Evolutionary conservation across 2,888 invertebrate genomes (phyloP), one percentile per base, ranked within the genome.

Genomic region (Nycteola revayana): DNA sequence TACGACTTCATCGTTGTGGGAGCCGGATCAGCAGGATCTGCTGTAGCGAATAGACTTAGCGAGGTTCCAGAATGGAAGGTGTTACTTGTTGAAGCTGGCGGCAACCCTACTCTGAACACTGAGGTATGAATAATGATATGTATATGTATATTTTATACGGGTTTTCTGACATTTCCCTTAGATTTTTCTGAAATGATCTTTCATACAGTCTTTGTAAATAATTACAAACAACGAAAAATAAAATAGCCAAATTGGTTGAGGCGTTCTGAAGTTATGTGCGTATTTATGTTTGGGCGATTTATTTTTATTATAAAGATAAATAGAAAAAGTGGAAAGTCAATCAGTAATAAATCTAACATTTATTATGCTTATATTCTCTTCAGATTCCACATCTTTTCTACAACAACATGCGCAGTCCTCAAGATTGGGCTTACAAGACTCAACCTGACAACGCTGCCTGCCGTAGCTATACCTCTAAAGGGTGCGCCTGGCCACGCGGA

Each of bases 1-100:
- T 92, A 91, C 50, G 92, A 92, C 51, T 94, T 92, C 57, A 75
- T 92, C 9, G 82, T 92, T 10, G 83, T 93, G 2, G 93, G 93
- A 0, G 91, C 90, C 0, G 93, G 93, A 0, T 91, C 92, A 0
- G 92, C 92, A 0, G 93, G 93, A 1, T 87, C 91, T 1, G 91
- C 92, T 2, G 59, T 93, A 0, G 92, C 91, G 0, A 92, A 91
- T 53, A 78, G 93, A 18, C 69, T 92, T 0, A 89, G 90, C 25
- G 92, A 92, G 57, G 78, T 90, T 32, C 77, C 90, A 0, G 68
- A 85, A 10, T 92, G 91, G 91, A 90, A 77, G 41, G 91, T 92
- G 0, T 66, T 92, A 4, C 71, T 92, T 1, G 63, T 92, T 4
- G 92, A 92, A 62, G 92, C 92, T 3, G 92, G 92, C 1, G 91